Base-by-base conservation (phyloP, 2,797 vertebrate species). In the Gambelia wislizenii region DNA sequence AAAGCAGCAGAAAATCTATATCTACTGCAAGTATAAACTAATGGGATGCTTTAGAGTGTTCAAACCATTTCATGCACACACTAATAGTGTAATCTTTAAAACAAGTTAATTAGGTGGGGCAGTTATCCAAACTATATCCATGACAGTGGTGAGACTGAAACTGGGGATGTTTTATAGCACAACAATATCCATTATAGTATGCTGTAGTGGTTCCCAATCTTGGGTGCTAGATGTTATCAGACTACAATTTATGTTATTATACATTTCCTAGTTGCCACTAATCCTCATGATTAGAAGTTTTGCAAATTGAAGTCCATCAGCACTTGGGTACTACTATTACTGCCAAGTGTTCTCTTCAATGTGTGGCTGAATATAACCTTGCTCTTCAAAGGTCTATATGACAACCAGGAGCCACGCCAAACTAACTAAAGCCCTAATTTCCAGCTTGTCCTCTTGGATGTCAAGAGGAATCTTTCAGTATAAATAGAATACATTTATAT, bases 301-400 rank as follows among this genome's bases (percentile, higher is more conserved):
- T 25, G 64, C 25, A 67, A 30, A 30, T 2, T 67, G 64, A 67
- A 1, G 27, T 67, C 64, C 5, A 30, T 67, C 64, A 67, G 27
- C 64, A 67, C 64, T 49, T 49, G 49, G 49, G 49, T 49, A 49
- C 49, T n/a, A n/a, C n/a, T n/a, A 27, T 67, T 67, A 27, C 64
- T 2, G 25, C 8, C 22, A 25, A 90, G 49, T 2, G 84, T 72
- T 91, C 92, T 85, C 88, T 94, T 77, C 91, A 93, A 94, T 90
- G 89, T 93, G 94, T 52, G 92, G 92, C 78, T 0, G 0, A 92
- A 89, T 88, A 86, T 92, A 86, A 83, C 90, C 92, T 92, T 84
- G 47, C 79, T 39, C 92, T 89, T 83, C 33, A 79, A 87, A 95
- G 88, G 82, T 74, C 70, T 90, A 82, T n/a, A 86, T 12, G 77